A percentile compares a stretch with the other conserved stretches of the same genome.
These are phyloP conservation scores for Amorpha juglandis DNA, from an alignment of 2,888 invertebrate species.

Conservation along the genomic window DNA sequence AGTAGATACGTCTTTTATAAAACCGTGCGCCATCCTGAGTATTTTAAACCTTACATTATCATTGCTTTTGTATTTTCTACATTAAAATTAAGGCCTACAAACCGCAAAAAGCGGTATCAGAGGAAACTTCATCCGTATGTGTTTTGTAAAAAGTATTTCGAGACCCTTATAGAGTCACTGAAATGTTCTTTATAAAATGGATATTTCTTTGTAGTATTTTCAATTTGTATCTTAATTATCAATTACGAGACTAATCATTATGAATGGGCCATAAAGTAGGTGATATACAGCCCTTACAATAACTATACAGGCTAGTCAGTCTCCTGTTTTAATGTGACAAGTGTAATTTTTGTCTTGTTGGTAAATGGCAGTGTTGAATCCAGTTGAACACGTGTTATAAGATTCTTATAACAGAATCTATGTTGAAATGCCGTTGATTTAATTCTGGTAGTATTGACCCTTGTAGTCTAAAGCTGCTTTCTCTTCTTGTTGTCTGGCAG, in stretches of 20 bases:
- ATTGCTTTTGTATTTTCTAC: conserved; percentile 32
- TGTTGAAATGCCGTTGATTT: conserved; percentile 38
- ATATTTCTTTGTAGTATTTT: background rate
- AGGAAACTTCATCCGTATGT: background rate
- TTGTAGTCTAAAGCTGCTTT: conserved; percentile 84
- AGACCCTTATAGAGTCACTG: background rate
- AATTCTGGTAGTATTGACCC: conserved; percentile 85
- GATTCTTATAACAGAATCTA: conserved; percentile 23
- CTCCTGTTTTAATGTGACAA: conserved; percentile 24
- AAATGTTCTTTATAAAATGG: background rate
- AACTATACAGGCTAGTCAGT: conserved; percentile 30
- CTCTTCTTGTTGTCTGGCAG: conserved; percentile 71
- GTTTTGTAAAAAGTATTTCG: conserved; percentile 10
- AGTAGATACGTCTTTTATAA: conserved; percentile 21
- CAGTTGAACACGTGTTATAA: conserved; percentile 34
- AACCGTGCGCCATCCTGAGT: conserved; percentile 42
- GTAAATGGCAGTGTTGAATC: conserved; percentile 25
- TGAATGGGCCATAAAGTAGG: conserved; percentile 23
- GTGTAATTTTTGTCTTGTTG: conserved; percentile 22
- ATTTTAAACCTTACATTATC: conserved; percentile 40
- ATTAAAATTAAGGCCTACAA: conserved; percentile 38
- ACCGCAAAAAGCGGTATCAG: conserved; percentile 36
- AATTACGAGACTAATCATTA: conserved; percentile 3
- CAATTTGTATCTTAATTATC: background rate
- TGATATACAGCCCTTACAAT: conserved; percentile 15